A percentile compares a stretch with the other conserved stretches of the same genome.
These are phyloP conservation scores for Agonopterix arenella DNA, from an alignment of 2,888 invertebrate genomes.

Conservation along the genomic window DNA sequence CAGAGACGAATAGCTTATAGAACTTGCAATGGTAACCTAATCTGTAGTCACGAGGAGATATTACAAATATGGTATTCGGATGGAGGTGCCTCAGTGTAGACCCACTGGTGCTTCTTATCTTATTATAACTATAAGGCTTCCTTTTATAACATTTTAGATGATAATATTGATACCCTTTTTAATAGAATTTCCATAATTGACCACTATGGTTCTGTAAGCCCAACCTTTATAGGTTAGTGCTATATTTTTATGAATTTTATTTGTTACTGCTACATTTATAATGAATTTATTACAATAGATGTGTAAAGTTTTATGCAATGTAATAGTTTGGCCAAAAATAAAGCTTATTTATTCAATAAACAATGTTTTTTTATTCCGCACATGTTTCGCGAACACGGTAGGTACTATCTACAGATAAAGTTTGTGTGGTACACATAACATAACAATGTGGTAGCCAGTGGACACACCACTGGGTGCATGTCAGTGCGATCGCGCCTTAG, in stretches of 20 bases:
- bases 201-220: background rate
- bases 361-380: no score
- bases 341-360: slow-evolving; percentile 71
- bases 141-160: slow-evolving; percentile 38
- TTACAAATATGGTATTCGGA: slow-evolving; percentile 19
- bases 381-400: no score
- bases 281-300: slow-evolving; percentile 43
- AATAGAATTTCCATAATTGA: slow-evolving; percentile 16
- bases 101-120: slow-evolving; percentile 47
- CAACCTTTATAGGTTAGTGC: slow-evolving; percentile 1
- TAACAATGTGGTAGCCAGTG: no score
- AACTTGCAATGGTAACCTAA: background rate
- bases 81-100: slow-evolving; percentile 49
- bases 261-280: slow-evolving; percentile 28
- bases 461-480: no score
- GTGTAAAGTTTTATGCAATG: slow-evolving; percentile 56
- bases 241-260: slow-evolving; percentile 35
- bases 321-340: slow-evolving; percentile 76
- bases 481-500: no score
- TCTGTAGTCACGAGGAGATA: background rate
- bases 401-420: background rate
- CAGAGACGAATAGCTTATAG: background rate
- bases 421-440: slow-evolving; percentile 6
- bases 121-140: slow-evolving; percentile 35
- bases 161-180: slow-evolving; percentile 15